Conservation (phyloP, 2,797 vertebrate genomes). For the Silurus aristotelis region DNA sequence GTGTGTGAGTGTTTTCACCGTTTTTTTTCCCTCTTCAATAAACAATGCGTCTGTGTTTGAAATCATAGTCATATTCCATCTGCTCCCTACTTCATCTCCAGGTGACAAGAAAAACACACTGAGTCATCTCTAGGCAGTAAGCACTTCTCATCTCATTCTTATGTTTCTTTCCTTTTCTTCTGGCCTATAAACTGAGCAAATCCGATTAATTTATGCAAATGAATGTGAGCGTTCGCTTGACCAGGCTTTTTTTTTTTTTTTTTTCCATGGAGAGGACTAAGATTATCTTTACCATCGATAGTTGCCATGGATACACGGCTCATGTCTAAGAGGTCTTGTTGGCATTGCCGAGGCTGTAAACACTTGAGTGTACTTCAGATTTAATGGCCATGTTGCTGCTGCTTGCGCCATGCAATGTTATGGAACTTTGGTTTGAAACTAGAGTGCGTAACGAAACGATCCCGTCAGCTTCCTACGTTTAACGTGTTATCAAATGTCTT, state of each 20-base stretch:
- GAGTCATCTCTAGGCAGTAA: slow-evolving; percentile 36
- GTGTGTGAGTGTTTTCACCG: slow-evolving; percentile 11
- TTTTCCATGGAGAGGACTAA: slow-evolving; percentile 71
- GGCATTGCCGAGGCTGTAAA: slow-evolving; percentile 38
- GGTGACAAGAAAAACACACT: slow-evolving; percentile 46
- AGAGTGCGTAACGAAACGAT: slow-evolving; percentile 2
- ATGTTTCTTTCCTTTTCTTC: slow-evolving; percentile 32
- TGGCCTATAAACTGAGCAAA: slow-evolving; percentile 12
- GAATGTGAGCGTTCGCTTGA: slow-evolving; percentile 14
- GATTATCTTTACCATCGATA: slow-evolving; percentile 79
- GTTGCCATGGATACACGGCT: slow-evolving; percentile 88
- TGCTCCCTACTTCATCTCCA: slow-evolving; percentile 45
- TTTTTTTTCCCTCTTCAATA: slow-evolving; percentile 27
- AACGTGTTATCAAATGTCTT: slow-evolving; percentile 7
- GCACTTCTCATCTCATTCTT: slow-evolving; percentile 29
- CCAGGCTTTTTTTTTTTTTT: slow-evolving; percentile 51
- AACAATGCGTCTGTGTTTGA: slow-evolving; percentile 44
- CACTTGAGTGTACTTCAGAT: slow-evolving; percentile 17
- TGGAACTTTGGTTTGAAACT: slow-evolving; percentile 9
- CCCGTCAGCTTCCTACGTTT: neutral
- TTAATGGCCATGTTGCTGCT: slow-evolving; percentile 23
- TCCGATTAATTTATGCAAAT: slow-evolving; percentile 38
- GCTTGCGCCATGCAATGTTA: slow-evolving; percentile 19
- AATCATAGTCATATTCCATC: slow-evolving; percentile 45
- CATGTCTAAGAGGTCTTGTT: slow-evolving; percentile 30